Conservation (phyloP, 1,140 invertebrate species). For the Zaprionus tsacasi region DNA sequence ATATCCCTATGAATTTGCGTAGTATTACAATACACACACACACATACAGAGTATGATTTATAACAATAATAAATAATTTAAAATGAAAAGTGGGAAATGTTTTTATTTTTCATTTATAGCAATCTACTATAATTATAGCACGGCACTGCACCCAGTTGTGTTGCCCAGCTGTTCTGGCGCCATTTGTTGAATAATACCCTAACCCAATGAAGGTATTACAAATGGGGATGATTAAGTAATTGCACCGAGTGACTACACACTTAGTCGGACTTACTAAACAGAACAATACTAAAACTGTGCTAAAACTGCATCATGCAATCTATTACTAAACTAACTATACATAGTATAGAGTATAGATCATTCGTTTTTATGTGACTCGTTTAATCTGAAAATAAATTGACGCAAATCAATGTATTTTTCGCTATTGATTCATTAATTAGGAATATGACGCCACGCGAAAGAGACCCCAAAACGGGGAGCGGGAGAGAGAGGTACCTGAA, state of each 20-base stretch:
- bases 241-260: too few relatives aligned
- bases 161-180: conserved; percentile 28
- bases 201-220: not conserved
- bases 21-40: conserved; percentile 50
- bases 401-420: conserved; percentile 53
- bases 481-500: conserved; percentile 4
- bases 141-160: conserved; percentile 1
- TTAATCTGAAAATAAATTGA: conserved; percentile 56
- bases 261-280: too few relatives aligned
- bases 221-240: conserved; percentile 1
- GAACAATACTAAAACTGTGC: not conserved
- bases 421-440: conserved; percentile 62
- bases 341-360: not conserved
- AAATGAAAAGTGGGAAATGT: not conserved
- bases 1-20: conserved; percentile 58
- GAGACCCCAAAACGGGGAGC: conserved; percentile 2
- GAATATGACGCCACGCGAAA: conserved; percentile 35
- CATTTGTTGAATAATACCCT: conserved; percentile 29
- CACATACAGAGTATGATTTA: conserved; percentile 3
- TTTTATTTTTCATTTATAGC: not conserved
- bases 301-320: not conserved
- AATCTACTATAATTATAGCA: conserved; percentile 18
- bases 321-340: not conserved
- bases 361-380: conserved; percentile 45
- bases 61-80: conserved; percentile 17